Evolutionary conservation across 2,113 vertebrate species (phyloP).

Genomic region (Forbesichthys agassizii): DNA sequence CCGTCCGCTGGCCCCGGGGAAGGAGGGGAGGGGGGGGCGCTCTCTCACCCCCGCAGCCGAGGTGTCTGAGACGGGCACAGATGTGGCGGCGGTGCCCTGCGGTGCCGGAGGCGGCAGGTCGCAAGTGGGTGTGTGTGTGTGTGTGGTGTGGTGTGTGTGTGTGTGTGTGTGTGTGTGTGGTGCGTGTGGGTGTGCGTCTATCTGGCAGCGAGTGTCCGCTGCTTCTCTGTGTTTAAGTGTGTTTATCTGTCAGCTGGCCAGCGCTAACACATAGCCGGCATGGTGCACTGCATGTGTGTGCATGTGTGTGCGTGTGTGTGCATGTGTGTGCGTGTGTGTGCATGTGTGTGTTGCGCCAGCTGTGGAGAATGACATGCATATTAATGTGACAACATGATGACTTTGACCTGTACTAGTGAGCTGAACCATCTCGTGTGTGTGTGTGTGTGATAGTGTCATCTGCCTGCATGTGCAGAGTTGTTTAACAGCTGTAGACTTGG

Average conservation of each 20-base stretch:
- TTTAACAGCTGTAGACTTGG: slow-evolving; percentile 72
- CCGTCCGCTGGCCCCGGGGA: slow-evolving; percentile 43
- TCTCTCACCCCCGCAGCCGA: slow-evolving; percentile 65
- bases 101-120: slow-evolving; percentile 57
- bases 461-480: slow-evolving; percentile 55
- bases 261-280: slow-evolving; percentile 45
- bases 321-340: slow-evolving; percentile 5
- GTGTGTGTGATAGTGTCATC: slow-evolving; percentile 47
- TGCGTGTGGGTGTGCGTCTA: not conserved
- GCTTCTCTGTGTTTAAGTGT: slow-evolving; percentile 66
- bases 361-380: slow-evolving; percentile 63
- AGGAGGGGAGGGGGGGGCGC: no score
- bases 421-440: slow-evolving; percentile 47
- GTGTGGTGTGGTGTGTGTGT: slow-evolving; percentile 28
- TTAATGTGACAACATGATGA: slow-evolving; percentile 60
- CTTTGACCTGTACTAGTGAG: slow-evolving; percentile 64
- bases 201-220: slow-evolving; percentile 22
- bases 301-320: slow-evolving; percentile 24
- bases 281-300: slow-evolving; percentile 27
- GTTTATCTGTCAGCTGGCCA: slow-evolving; percentile 64
- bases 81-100: slow-evolving; percentile 64
- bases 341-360: slow-evolving; percentile 50
- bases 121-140: slow-evolving; percentile 12
- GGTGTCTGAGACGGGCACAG: slow-evolving; percentile 73
- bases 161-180: not conserved